Evolutionary conservation across 1,140 invertebrate species (phyloP).

Genomic region (Drosophila triauraria): DNA sequence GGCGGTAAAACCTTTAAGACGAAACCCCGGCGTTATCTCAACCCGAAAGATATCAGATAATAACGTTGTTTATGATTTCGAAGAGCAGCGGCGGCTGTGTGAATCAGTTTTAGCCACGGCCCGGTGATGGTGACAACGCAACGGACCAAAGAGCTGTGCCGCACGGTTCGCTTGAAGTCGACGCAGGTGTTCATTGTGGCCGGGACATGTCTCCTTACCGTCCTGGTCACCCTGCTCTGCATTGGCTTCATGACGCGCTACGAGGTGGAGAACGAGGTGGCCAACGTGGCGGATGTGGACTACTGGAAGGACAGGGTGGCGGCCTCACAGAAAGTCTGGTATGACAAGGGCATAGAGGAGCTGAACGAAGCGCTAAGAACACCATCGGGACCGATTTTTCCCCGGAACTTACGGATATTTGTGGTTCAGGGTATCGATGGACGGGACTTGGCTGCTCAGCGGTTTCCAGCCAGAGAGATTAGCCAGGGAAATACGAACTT

Average conservation of each 20-base stretch:
- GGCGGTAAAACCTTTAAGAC: slow-evolving; percentile 38
- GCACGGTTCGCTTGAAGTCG: slow-evolving; percentile 54
- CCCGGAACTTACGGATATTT: slow-evolving; percentile 50
- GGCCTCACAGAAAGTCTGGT: slow-evolving; percentile 62
- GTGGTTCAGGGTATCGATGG: slow-evolving; percentile 54
- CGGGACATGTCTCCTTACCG: slow-evolving; percentile 53
- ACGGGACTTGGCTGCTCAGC: slow-evolving; percentile 33
- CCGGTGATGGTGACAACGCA: slow-evolving; percentile 28
- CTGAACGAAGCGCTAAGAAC: slow-evolving; percentile 43
- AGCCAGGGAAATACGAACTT: slow-evolving; percentile 8
- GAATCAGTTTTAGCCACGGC: slow-evolving; percentile 22
- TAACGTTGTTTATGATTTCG: slow-evolving; percentile 15
- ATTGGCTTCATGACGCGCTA: slow-evolving; percentile 72
- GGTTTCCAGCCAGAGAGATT: slow-evolving; percentile 16
- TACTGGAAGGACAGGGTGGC: slow-evolving; percentile 74
- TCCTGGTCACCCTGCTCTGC: slow-evolving; percentile 64
- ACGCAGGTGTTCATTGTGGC: slow-evolving; percentile 69
- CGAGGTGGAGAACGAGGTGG: slow-evolving; percentile 72
- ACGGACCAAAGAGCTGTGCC: slow-evolving; percentile 33
- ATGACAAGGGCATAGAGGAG: slow-evolving; percentile 68
- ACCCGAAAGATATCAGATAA: slow-evolving; percentile 25
- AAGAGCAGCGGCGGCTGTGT: background rate
- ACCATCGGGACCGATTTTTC: background rate
- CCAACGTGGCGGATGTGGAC: slow-evolving; percentile 61
- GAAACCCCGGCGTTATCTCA: slow-evolving; percentile 10